Conservation (phyloP, 2,888 invertebrate genomes). For the Lacanobia oleracea region DNA sequence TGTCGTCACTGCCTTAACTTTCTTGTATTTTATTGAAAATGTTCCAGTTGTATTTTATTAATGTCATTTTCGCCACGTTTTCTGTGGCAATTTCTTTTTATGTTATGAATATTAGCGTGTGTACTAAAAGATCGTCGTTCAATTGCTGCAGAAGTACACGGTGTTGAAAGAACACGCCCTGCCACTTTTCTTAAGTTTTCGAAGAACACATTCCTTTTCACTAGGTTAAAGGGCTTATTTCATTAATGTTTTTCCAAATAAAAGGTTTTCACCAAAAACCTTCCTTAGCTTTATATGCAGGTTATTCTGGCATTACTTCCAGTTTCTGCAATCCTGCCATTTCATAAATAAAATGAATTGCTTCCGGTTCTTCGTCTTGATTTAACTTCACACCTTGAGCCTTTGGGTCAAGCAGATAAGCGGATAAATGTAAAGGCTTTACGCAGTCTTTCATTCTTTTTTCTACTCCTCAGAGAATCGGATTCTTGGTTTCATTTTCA, state of each 20-base stretch:
- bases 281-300: constrained; percentile 5
- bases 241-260: too few species aligned
- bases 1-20: too few species aligned
- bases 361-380: background rate
- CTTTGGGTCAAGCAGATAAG: constrained; percentile 4
- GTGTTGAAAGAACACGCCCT: too few species aligned
- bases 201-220: constrained; percentile 10
- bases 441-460: constrained; percentile 1
- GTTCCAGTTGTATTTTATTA: too few species aligned
- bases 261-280: too few species aligned
- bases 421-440: constrained; percentile 10
- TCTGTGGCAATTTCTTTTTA: too few species aligned
- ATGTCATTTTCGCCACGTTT: too few species aligned
- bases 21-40: too few species aligned
- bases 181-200: background rate
- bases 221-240: too few species aligned
- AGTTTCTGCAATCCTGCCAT: background rate
- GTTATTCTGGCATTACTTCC: constrained; percentile 2
- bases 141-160: too few species aligned
- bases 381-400: background rate
- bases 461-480: constrained; percentile 1
- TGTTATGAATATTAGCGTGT: too few species aligned
- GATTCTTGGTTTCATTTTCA: background rate
- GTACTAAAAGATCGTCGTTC: too few species aligned
- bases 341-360: constrained; percentile 1